A percentile compares a stretch with the other conserved stretches of the same genome.
Evolutionary conservation across 2,113 vertebrate genomes (phyloP).

Genomic region (Hucho hucho): DNA sequence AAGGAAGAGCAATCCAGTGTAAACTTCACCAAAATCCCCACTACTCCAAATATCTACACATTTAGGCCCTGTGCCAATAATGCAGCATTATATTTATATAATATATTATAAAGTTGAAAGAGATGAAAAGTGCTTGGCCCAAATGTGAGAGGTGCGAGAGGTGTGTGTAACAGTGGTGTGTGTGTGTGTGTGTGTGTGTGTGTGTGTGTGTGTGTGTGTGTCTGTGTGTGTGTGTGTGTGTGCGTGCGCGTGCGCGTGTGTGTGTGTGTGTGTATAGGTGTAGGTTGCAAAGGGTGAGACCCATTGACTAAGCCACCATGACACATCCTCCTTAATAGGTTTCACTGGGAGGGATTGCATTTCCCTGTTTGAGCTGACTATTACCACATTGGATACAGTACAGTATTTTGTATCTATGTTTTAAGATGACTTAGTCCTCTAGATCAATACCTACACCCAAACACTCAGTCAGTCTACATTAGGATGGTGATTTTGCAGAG

Average conservation of each 20-base stretch:
- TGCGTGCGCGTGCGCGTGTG: too few species aligned
- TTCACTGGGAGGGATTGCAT: background rate
- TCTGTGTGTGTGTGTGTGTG: background rate
- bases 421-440: background rate
- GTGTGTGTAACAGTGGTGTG: background rate
- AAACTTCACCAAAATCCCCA: constrained; percentile 47
- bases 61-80: constrained; percentile 33
- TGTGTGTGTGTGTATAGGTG: background rate
- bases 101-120: constrained; percentile 44
- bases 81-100: too few species aligned
- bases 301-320: background rate
- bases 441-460: background rate
- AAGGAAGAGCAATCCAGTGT: constrained; percentile 58
- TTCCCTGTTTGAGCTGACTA: constrained; percentile 32
- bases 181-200: background rate
- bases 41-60: constrained; percentile 67
- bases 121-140: constrained; percentile 54
- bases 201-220: background rate
- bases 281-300: background rate
- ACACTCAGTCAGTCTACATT: background rate
- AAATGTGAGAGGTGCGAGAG: constrained; percentile 34
- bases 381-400: constrained; percentile 18
- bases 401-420: constrained; percentile 17
- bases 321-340: constrained; percentile 1
- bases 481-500: background rate